Evolutionary conservation across 2,113 vertebrate genomes (phyloP).

Genomic region (Micromys minutus): DNA sequence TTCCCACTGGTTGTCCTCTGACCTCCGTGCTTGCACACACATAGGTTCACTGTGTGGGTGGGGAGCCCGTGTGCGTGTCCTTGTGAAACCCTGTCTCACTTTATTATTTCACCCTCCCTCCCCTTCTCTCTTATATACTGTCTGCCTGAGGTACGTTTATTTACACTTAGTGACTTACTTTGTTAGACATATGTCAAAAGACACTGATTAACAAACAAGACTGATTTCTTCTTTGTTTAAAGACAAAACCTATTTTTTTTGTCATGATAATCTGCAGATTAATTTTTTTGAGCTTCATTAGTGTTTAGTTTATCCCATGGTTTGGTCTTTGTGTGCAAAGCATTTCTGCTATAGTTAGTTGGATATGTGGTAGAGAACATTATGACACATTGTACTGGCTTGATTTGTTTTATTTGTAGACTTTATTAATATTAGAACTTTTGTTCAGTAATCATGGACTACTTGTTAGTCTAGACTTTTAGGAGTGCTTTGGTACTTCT

Average conservation of each 20-base stretch:
- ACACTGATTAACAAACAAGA: neutral
- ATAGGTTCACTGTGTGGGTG: neutral
- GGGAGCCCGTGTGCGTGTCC: neutral
- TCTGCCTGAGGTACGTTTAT: neutral
- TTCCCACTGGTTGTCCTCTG: neutral
- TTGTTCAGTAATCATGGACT: neutral
- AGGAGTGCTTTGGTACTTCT: neutral
- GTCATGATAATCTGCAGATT: neutral
- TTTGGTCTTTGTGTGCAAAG: neutral
- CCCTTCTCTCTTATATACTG: neutral
- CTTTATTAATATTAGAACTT: neutral
- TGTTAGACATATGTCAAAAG: neutral
- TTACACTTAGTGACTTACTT: neutral
- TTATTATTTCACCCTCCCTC: neutral
- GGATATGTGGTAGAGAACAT: neutral
- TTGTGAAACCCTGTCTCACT: neutral
- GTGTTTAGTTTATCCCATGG: neutral
- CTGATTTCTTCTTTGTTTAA: neutral
- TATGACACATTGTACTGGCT: neutral
- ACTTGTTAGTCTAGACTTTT: neutral
- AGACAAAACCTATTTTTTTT: neutral
- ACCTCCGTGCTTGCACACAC: neutral
- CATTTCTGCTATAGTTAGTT: neutral
- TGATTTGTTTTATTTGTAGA: neutral
- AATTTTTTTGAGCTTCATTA: neutral